A percentile compares a stretch with the other conserved stretches of the same genome.
These are phyloP conservation scores for Monopterus albus DNA, from an alignment of 2,113 vertebrate species.

Conservation along the genomic window DNA sequence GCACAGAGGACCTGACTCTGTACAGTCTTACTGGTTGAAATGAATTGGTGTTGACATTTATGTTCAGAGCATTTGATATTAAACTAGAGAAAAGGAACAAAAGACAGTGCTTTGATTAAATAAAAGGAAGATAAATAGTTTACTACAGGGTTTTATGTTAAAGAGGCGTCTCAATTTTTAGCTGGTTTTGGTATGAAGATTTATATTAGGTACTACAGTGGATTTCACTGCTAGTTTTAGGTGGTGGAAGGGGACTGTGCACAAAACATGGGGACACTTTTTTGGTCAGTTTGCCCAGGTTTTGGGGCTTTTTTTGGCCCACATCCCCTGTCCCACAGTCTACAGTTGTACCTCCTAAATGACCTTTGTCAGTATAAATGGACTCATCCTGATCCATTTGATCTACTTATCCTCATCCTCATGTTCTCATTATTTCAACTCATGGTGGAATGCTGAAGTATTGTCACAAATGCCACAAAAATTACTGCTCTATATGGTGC, in stretches of 20 bases:
- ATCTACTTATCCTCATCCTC: conserved; percentile 29
- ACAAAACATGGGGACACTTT: conserved; percentile 52
- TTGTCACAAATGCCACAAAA: conserved; percentile 49
- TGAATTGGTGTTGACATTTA: conserved; percentile 18
- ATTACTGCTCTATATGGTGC: conserved; percentile 42
- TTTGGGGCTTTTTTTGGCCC: conserved; percentile 8
- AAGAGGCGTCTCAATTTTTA: conserved; percentile 69
- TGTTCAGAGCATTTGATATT: conserved; percentile 47
- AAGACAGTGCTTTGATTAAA: conserved; percentile 68
- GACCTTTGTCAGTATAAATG: conserved; percentile 48
- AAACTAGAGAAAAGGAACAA: conserved; percentile 55
- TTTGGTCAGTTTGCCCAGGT: conserved; percentile 45
- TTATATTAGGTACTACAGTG: conserved; percentile 81
- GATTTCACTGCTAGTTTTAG: conserved; percentile 68
- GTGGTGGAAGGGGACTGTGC: conserved; percentile 65
- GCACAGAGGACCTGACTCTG: conserved; percentile 52
- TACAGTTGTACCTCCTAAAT: conserved; percentile 55
- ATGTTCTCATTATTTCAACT: conserved; percentile 30
- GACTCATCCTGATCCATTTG: conserved; percentile 36
- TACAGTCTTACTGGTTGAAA: conserved; percentile 44
- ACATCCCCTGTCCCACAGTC: conserved; percentile 25
- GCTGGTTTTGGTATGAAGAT: conserved; percentile 77
- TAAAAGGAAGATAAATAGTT: conserved; percentile 63
- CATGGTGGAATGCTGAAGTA: conserved; percentile 41
- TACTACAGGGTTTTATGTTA: conserved; percentile 82